phyloP scores from a whole-genome alignment of 2,888 invertebrate genomes.

The Eulithis testata region DNA sequence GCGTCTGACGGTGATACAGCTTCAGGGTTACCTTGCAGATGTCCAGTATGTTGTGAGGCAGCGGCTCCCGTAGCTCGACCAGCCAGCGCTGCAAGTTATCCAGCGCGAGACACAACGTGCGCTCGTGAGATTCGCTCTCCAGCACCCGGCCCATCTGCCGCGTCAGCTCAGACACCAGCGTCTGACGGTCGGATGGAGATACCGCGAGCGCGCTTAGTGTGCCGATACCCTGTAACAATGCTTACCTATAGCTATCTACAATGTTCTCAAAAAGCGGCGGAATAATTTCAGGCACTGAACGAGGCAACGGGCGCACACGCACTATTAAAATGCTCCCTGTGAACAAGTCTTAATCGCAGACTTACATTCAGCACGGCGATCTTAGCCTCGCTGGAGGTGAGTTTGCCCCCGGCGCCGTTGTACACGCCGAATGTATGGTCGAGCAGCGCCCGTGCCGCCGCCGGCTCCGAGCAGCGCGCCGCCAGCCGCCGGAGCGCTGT shows the following conservation, averaged over 20 bases:
- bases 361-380: constrained; percentile 79
- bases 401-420: constrained; percentile 95
- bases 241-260: too few relatives aligned
- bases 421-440: constrained; percentile 91
- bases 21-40: constrained; percentile 51
- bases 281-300: too few relatives aligned
- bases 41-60: constrained; percentile 47
- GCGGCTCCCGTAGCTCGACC: constrained; percentile 57
- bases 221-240: constrained; percentile 57
- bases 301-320: too few relatives aligned
- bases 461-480: constrained; percentile 87
- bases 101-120: constrained; percentile 92
- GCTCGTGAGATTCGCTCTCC: constrained; percentile 96
- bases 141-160: constrained; percentile 90
- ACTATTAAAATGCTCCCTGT: too few relatives aligned
- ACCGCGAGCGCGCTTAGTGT: constrained; percentile 85
- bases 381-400: constrained; percentile 94
- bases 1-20: too few relatives aligned
- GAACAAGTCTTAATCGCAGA: too few relatives aligned
- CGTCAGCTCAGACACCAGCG: constrained; percentile 85
- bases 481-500: constrained; percentile 89
- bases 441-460: constrained; percentile 88
- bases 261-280: too few relatives aligned
- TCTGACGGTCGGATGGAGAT: constrained; percentile 79
- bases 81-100: constrained; percentile 94